phyloP scores from a whole-genome alignment of 2,797 vertebrate species.

The Neomorphus geoffroyi region DNA sequence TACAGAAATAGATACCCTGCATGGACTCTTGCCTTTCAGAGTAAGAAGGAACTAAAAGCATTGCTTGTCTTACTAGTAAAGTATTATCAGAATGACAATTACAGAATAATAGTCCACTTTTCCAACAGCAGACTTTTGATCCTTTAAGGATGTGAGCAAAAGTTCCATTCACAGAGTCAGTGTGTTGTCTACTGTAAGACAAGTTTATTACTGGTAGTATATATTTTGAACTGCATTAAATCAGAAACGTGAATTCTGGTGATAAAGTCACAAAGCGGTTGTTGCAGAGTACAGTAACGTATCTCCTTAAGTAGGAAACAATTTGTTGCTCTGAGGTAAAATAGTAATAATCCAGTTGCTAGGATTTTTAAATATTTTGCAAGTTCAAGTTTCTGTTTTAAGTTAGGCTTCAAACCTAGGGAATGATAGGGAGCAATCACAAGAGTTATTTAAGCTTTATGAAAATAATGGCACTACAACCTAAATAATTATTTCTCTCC shows the following conservation, averaged over 20 bases:
- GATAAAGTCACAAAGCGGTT: not conserved
- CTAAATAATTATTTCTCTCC: not conserved
- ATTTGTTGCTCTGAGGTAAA: not conserved
- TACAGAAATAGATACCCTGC: not conserved
- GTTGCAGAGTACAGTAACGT: not conserved
- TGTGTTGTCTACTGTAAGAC: not conserved
- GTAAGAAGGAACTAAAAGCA: not conserved
- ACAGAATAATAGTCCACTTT: not conserved
- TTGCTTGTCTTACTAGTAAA: not conserved
- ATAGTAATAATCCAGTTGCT: not conserved
- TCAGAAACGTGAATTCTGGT: not conserved
- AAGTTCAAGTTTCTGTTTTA: not conserved
- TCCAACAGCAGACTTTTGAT: not conserved
- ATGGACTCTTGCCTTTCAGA: not conserved
- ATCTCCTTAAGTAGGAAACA: not conserved
- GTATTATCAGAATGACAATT: not conserved
- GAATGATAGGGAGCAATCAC: not conserved
- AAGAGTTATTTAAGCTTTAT: not conserved
- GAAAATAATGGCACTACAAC: not conserved
- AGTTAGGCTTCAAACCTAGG: not conserved
- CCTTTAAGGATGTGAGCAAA: not conserved
- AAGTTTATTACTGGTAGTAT: not conserved
- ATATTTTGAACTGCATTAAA: not conserved
- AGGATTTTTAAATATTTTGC: not conserved
- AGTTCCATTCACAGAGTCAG: not conserved